Base-by-base conservation (phyloP, 2,888 invertebrate genomes). In the Gryllus longicercus region DNA sequence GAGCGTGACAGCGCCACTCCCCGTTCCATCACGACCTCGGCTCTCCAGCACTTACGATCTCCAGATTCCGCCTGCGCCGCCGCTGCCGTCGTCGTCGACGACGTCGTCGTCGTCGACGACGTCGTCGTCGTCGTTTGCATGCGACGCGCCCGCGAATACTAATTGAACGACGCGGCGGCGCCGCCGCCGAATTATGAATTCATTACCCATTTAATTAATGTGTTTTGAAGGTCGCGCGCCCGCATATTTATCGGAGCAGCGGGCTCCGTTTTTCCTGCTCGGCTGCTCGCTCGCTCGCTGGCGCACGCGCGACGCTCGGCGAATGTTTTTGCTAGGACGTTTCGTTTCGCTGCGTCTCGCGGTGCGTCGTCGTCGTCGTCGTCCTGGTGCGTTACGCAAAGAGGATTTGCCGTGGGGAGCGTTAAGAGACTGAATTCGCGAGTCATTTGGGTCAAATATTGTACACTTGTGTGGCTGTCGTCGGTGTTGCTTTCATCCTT, bases 141-240 rank as follows among this genome's bases (percentile, higher is more conserved):
- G 63, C 63, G 63, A 63, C 63, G 63, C 63, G 63, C 63, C n/a
- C 63, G 63, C 16, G 63, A 63, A 63, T 63, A 63, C 63, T 63
- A 63, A 63, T 63, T 63, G 63, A 63, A 63, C 63, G 63, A 63
- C 63, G 63, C 14, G 4, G 63, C 51, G 51, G 11, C 51, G 2
- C 16, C 63, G 16, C 8, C 63, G 63, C n/a, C 63, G 63, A 63
- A 63, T 63, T 63, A 63, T 63, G 63, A 63, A 63, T 63, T 63
- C 63, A 63, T 63, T 63, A 63, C 63, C 16, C 63, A n/a, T 63
- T 63, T 63, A 63, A 63, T 63, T 63, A 63, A 63, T 63, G n/a
- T 63, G 63, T 63, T 63, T 63, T n/a, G 12, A 63, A 63, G 63
- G 63, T 63, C 63, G 63, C 63, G 5, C 63, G 14, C n/a, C 16